A percentile compares a stretch with the other conserved stretches of the same genome.
Evolutionary conservation across 1,140 invertebrate species (phyloP).

Genomic region (Papilio polytes): DNA sequence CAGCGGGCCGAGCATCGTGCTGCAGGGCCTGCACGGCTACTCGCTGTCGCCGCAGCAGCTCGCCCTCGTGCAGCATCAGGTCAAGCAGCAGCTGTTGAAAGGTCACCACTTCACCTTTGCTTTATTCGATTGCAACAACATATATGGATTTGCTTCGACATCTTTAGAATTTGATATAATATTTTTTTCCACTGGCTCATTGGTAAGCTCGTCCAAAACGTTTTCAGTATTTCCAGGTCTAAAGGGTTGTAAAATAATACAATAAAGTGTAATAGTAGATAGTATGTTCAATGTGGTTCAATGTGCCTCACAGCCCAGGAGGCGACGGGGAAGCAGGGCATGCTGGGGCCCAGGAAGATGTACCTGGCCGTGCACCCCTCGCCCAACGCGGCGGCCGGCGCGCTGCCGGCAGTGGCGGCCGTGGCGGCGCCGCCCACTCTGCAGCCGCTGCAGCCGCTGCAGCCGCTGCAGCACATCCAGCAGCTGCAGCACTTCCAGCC

Average conservation of each 20-base stretch:
- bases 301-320: conserved; percentile 87
- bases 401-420: conserved; percentile 57
- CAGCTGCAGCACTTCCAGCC: conserved; percentile 50
- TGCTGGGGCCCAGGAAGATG: conserved; percentile 92
- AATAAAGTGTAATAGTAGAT: neutral
- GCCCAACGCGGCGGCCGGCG: conserved; percentile 60
- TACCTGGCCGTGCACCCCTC: conserved; percentile 92
- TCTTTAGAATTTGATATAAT: neutral
- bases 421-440: conserved; percentile 82
- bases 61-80: conserved; percentile 92
- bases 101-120: conserved; percentile 78
- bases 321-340: conserved; percentile 91
- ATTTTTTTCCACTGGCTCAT: conserved; percentile 12
- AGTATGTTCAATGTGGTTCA: conserved; percentile 32
- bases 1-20: conserved; percentile 92
- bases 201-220: neutral
- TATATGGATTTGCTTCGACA: neutral
- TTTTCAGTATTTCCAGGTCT: neutral
- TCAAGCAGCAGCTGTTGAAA: conserved; percentile 94
- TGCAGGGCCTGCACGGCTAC: conserved; percentile 92
- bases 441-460: conserved; percentile 88
- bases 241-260: neutral
- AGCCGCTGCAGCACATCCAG: conserved; percentile 86
- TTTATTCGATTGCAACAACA: neutral
- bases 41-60: conserved; percentile 92